Percentiles rank a stretch among this genome's conserved stretches.
Conservation (phyloP, 2,888 invertebrate species). For the Microctonus aethiopoides region DNA sequence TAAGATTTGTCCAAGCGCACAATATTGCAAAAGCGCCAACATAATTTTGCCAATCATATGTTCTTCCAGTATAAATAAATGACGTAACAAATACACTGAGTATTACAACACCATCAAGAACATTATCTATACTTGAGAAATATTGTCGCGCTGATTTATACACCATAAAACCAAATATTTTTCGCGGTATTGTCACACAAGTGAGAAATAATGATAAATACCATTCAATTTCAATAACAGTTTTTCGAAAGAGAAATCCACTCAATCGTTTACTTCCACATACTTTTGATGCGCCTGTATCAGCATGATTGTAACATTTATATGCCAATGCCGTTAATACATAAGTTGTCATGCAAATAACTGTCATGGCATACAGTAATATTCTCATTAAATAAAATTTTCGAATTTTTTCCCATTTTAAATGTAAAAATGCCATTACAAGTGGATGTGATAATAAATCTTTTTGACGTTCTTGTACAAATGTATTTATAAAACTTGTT, state of each 20-base stretch:
- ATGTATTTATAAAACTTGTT: constrained; percentile 67
- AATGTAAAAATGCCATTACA: constrained; percentile 67
- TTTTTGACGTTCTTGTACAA: constrained; percentile 67
- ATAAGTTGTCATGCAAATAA: constrained; percentile 62
- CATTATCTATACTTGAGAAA: constrained; percentile 64
- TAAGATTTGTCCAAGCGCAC: constrained; percentile 66
- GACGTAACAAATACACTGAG: constrained; percentile 62
- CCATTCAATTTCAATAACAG: constrained; percentile 61
- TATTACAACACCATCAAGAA: constrained; percentile 60
- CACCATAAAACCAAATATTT: constrained; percentile 62
- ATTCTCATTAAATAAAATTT: constrained; percentile 65
- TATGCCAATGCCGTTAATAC: constrained; percentile 61
- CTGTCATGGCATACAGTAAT: constrained; percentile 60
- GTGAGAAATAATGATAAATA: constrained; percentile 59
- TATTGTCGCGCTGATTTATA: constrained; percentile 63
- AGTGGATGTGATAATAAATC: constrained; percentile 67
- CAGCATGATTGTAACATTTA: constrained; percentile 59
- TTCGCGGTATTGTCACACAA: constrained; percentile 61
- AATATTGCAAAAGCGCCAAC: constrained; percentile 66
- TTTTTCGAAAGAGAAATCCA: constrained; percentile 55
- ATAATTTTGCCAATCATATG: constrained; percentile 65
- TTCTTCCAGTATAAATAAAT: constrained; percentile 60
- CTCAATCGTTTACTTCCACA: constrained; percentile 56
- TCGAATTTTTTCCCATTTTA: constrained; percentile 69
- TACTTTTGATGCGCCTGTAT: constrained; percentile 52